Evolutionary conservation across 2,888 invertebrate genomes (phyloP).

Genomic region (Halictus quadricinctus): DNA sequence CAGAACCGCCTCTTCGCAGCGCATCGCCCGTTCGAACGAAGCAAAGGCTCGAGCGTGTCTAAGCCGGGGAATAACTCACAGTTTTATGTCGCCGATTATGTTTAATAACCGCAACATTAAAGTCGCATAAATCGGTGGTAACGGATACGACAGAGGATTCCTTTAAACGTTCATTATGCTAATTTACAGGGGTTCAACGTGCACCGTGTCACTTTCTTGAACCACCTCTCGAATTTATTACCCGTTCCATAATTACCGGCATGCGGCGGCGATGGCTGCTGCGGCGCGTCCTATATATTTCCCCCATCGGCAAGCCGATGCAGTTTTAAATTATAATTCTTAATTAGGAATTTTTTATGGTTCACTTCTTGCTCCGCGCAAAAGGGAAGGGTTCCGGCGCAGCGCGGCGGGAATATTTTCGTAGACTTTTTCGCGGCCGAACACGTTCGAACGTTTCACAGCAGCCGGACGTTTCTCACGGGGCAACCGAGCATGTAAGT

Average conservation of each 20-base stretch:
- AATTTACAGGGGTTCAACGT: neutral
- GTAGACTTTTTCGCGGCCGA: neutral
- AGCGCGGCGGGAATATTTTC: neutral
- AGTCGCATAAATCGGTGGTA: neutral
- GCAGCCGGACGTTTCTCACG: conserved; percentile 28
- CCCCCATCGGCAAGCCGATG: neutral
- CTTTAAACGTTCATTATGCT: neutral
- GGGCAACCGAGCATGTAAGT: conserved; percentile 37
- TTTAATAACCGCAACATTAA: neutral
- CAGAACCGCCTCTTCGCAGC: neutral
- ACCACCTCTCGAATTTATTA: neutral
- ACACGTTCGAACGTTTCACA: conserved; percentile 10
- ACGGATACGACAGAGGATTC: neutral
- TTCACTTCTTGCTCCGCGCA: neutral
- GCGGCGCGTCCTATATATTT: neutral
- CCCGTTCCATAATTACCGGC: conserved; percentile 2
- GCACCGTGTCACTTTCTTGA: conserved; percentile 6
- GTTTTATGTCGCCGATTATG: neutral
- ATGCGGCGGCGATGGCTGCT: neutral
- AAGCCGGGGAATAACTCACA: neutral
- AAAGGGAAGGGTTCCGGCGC: neutral
- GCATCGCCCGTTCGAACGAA: neutral
- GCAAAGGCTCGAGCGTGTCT: neutral
- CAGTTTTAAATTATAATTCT: neutral
- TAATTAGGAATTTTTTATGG: neutral